Conservation (phyloP, 1,140 invertebrate species). For the Globodera rostochiensis region DNA sequence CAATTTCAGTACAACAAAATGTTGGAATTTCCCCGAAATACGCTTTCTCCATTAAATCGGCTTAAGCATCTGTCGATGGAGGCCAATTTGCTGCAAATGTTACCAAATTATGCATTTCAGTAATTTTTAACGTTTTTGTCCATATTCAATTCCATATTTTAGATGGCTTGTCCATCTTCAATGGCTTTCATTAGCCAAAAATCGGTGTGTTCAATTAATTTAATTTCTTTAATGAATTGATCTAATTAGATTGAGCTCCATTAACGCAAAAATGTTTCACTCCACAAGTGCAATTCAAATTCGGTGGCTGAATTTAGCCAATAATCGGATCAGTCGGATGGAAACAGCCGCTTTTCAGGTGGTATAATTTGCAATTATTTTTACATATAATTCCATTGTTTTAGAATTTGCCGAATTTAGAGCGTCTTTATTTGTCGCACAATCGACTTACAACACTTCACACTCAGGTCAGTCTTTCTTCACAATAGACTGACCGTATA, state of each 20-base stretch:
- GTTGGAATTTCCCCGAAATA: conserved; percentile 41
- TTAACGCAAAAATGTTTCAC: conserved; percentile 49
- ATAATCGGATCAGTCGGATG: conserved; percentile 39
- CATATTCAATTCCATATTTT: conserved; percentile 8
- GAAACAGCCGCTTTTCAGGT: conserved; percentile 18
- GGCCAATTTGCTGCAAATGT: conserved; percentile 30
- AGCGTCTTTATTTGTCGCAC: conserved; percentile 40
- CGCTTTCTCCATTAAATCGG: conserved; percentile 33
- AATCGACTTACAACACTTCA: conserved; percentile 41
- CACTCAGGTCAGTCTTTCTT: conserved; percentile 16
- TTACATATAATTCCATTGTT: conserved; percentile 2
- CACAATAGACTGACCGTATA: too few species aligned
- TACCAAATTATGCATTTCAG: conserved; percentile 45
- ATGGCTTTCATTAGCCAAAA: conserved; percentile 40
- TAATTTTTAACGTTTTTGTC: conserved; percentile 20
- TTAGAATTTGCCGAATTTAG: conserved; percentile 41
- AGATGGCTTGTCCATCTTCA: conserved; percentile 45
- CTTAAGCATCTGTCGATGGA: conserved; percentile 41
- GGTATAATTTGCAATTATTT: neutral
- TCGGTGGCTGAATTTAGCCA: conserved; percentile 31
- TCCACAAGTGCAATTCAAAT: conserved; percentile 37
- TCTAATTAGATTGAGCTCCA: conserved; percentile 11
- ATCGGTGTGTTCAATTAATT: conserved; percentile 11
- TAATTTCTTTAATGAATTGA: neutral
- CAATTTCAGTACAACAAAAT: conserved; percentile 43